Percentiles rank a stretch among this genome's conserved stretches.
These are phyloP conservation scores for Congeria kusceri DNA, from an alignment of 2,888 invertebrate species.

Conservation along the genomic window DNA sequence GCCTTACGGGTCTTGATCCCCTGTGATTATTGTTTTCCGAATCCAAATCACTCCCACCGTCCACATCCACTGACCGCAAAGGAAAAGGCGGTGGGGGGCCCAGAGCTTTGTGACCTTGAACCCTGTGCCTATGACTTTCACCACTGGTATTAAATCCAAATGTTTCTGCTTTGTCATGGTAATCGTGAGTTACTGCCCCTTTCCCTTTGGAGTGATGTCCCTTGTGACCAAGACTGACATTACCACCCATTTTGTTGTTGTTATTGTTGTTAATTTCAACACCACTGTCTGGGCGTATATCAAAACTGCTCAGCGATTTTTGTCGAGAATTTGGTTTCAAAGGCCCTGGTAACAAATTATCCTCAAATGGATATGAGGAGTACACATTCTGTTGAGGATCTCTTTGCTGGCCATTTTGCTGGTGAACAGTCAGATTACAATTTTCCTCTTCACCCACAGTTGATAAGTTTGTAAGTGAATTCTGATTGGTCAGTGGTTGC, in stretches of 20 bases:
- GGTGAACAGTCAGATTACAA: not conserved
- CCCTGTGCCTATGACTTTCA: not conserved
- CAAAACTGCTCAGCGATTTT: not conserved
- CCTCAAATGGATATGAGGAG: slow-evolving; percentile 10
- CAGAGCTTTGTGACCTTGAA: not conserved
- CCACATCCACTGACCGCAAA: too few species aligned
- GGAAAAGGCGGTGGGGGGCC: not conserved
- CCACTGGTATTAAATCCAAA: not conserved
- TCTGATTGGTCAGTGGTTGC: slow-evolving; percentile 41
- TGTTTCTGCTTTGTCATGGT: not conserved
- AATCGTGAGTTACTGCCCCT: slow-evolving; percentile 1
- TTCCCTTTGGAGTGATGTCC: slow-evolving; percentile 12
- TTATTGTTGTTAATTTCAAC: slow-evolving; percentile 43
- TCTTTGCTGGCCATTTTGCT: not conserved
- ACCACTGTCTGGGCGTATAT: slow-evolving; percentile 11
- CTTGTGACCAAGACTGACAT: slow-evolving; percentile 24
- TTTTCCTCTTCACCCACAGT: not conserved
- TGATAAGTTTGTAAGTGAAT: slow-evolving; percentile 30
- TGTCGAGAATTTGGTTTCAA: not conserved
- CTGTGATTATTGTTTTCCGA: too few species aligned
- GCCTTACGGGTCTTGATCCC: too few species aligned
- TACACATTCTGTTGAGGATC: not conserved
- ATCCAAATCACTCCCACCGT: too few species aligned
- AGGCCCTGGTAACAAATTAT: not conserved
- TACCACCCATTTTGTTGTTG: slow-evolving; percentile 39